phyloP scores from a whole-genome alignment of 1,140 invertebrate genomes.

The Homarus americanus region DNA sequence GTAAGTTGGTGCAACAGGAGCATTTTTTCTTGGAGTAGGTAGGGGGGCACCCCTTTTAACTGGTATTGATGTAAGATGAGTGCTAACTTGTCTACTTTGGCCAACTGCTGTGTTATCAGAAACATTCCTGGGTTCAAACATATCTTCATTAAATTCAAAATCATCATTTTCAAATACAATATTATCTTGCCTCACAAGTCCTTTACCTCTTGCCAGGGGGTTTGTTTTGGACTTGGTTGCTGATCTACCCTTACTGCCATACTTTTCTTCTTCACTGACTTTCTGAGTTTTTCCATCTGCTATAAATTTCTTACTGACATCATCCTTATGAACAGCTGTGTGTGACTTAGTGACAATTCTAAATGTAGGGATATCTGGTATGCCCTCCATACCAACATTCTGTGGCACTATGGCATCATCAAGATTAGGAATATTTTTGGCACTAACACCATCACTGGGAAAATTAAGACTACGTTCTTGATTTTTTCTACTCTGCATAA shows the following conservation, averaged over 20 bases:
- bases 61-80: background rate
- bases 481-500: background rate
- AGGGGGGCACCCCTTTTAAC: background rate
- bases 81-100: background rate
- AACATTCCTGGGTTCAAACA: conserved; percentile 45
- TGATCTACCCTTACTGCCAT: conserved; percentile 14
- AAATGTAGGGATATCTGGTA: conserved; percentile 50
- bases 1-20: background rate
- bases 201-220: conserved; percentile 22
- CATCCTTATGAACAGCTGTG: conserved; percentile 19
- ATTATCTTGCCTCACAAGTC: background rate
- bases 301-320: conserved; percentile 21
- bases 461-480: background rate
- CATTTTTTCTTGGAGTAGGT: background rate
- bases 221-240: background rate
- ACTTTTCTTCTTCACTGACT: conserved; percentile 19
- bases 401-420: conserved; percentile 20
- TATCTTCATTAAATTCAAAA: conserved; percentile 55
- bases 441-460: conserved; percentile 7
- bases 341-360: conserved; percentile 50
- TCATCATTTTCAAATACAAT: conserved; percentile 9
- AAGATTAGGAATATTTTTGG: background rate
- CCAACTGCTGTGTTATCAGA: background rate
- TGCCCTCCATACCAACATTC: background rate
- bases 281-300: conserved; percentile 59